These are phyloP conservation scores for Cheirogaleus major DNA, from an alignment of 2,797 vertebrate species.

Conservation along the genomic window DNA sequence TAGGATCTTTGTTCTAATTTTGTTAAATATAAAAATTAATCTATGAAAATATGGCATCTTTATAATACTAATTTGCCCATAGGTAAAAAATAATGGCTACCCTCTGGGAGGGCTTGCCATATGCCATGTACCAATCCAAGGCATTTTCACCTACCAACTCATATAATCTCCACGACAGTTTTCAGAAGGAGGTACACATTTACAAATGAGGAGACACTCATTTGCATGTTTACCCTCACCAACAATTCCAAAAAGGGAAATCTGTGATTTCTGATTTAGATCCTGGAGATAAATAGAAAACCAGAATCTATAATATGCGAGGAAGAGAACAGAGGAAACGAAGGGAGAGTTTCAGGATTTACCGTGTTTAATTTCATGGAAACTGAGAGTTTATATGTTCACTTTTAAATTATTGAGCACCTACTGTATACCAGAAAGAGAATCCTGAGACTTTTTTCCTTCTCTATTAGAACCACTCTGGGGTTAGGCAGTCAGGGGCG, in stretches of 20 bases:
- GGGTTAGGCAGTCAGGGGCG: not conserved
- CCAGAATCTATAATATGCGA: not conserved
- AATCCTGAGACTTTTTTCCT: not conserved
- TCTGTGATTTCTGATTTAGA: not conserved
- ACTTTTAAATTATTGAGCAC: not conserved
- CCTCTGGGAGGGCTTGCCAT: not conserved
- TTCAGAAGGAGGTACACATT: not conserved
- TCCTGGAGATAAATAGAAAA: not conserved
- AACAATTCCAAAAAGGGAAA: not conserved
- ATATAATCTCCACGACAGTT: not conserved
- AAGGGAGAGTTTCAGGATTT: not conserved
- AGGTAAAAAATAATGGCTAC: not conserved
- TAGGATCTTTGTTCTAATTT: slow-evolving; percentile 2
- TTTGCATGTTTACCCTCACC: not conserved
- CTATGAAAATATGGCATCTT: slow-evolving; percentile 7
- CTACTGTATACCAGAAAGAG: not conserved
- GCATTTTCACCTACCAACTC: not conserved
- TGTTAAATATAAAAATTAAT: slow-evolving; percentile 36
- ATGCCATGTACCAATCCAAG: not conserved
- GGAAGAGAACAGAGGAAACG: not conserved
- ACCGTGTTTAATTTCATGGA: not conserved
- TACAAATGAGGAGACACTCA: not conserved
- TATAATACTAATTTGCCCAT: not conserved
- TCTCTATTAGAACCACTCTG: not conserved
- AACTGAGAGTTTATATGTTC: not conserved